Evolutionary conservation across 1,140 invertebrate species (phyloP), one percentile per base, ranked within the genome.

Genomic region (Chrysomallon squamiferum): DNA sequence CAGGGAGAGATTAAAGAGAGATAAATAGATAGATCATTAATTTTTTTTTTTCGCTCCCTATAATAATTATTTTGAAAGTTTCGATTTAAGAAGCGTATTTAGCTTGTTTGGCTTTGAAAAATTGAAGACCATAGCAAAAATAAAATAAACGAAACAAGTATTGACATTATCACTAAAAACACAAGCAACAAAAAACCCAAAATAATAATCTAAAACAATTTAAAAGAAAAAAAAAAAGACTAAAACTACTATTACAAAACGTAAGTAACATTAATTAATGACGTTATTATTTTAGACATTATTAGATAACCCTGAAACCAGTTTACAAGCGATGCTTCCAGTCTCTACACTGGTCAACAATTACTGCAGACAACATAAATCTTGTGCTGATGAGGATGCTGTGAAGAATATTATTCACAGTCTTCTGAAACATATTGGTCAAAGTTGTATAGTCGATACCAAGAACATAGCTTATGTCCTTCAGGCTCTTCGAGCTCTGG

Each of bases 401-500:
- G 75, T 92, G 7, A 88, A 89, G 25, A 82, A 85, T 0, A 85
- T 94, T 0, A 85, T 92, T 1, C 25, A 33, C 9, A 57, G 57
- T 43, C 52, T 77, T 18, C 62, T 65, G 33, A 88, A 89, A 15
- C 78, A 81, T 41, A 72, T 87, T 15, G 76, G 77, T 33, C 66
- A 68, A 25, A 77, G 78, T 68, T 93, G 92, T 61, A 15, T 45
- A 32, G 45, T 47, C 68, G 83, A 89, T 0, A 86, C 87, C 50
- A 83, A 89, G 45, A 89, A 92, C 11, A 92, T 93, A 79, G 89
- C 92, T 64, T 81, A 88, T 66, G 20, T 41, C 22, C 20, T 96
- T 50, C 88, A 93, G 69, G 88, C 91, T n/a, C 85, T 96, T 7
- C 95, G 96, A 86, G 92, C 93, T 3, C 82, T 96, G n/a, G 93